These are phyloP conservation scores for Polia nebulosa DNA, from an alignment of 2,888 invertebrate species.

Conservation along the genomic window DNA sequence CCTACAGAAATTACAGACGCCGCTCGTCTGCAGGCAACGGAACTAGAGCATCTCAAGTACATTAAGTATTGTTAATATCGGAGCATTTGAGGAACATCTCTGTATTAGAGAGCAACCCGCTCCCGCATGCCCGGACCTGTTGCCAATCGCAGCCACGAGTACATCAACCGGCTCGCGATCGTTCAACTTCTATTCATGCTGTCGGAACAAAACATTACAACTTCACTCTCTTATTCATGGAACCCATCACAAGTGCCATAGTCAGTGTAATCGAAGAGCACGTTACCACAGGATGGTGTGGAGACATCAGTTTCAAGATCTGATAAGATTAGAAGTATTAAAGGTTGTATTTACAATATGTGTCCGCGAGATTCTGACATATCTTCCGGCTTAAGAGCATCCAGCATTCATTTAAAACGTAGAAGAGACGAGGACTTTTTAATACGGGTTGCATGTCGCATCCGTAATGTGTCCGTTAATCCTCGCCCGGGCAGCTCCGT, in stretches of 20 bases:
- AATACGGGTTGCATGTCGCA: conserved; percentile 6
- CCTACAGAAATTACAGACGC: neutral
- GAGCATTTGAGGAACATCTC: neutral
- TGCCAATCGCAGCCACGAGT: neutral
- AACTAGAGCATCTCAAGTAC: neutral
- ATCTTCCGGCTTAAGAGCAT: neutral
- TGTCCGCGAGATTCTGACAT: neutral
- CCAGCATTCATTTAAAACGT: neutral
- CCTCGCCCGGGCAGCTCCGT: neutral
- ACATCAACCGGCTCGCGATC: neutral
- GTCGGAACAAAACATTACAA: conserved; percentile 6
- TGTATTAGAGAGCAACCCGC: neutral
- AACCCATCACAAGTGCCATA: neutral
- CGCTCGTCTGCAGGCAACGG: neutral
- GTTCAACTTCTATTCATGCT: conserved; percentile 13
- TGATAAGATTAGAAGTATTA: neutral
- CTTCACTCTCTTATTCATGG: conserved; percentile 10
- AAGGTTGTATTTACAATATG: neutral
- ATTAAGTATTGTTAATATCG: neutral
- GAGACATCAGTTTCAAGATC: neutral
- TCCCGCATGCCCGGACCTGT: neutral
- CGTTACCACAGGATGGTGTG: too few relatives aligned
- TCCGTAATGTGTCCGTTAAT: conserved; percentile 21
- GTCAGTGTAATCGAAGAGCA: neutral
- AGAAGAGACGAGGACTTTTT: neutral